Evolutionary conservation across 2,888 invertebrate genomes (phyloP).

Genomic region (Drosophila monieri): DNA sequence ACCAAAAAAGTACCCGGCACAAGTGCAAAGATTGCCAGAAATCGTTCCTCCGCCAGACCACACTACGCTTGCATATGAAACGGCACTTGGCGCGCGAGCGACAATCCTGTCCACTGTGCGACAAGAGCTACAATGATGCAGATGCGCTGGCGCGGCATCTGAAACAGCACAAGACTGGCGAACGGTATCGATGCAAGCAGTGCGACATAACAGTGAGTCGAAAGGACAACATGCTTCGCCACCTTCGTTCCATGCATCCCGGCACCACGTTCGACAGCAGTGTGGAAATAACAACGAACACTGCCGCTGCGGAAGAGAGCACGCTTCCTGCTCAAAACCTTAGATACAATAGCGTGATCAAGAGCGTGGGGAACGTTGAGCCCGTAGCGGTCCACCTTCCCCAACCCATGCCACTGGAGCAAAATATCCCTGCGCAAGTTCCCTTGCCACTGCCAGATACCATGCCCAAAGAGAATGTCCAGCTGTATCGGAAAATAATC

Average conservation of each 20-base stretch:
- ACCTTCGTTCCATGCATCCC: constrained; percentile 90
- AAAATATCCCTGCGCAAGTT: constrained; percentile 1
- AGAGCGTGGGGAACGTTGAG: constrained; percentile 81
- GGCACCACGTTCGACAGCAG: constrained; percentile 75
- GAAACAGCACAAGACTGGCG: constrained; percentile 75
- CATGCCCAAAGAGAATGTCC: constrained; percentile 61
- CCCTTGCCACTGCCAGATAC: constrained; percentile 28
- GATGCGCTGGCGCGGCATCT: constrained; percentile 89
- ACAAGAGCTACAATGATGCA: constrained; percentile 87
- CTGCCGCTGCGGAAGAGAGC: neutral
- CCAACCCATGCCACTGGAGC: constrained; percentile 7
- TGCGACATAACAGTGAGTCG: constrained; percentile 89
- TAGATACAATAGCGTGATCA: constrained; percentile 80
- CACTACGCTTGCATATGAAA: constrained; percentile 86
- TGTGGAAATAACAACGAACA: constrained; percentile 52
- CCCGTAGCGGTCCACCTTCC: constrained; percentile 55
- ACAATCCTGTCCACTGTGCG: constrained; percentile 88
- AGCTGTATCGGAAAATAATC: constrained; percentile 64
- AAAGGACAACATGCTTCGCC: constrained; percentile 91
- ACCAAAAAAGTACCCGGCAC: constrained; percentile 71
- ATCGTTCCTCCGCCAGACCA: constrained; percentile 86
- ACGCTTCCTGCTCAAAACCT: constrained; percentile 32
- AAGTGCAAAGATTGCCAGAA: constrained; percentile 87
- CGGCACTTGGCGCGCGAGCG: constrained; percentile 85
- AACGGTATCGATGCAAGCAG: constrained; percentile 88